Evolutionary conservation across 2,888 invertebrate species (phyloP).

Genomic region (Drosophila mercatorum): DNA sequence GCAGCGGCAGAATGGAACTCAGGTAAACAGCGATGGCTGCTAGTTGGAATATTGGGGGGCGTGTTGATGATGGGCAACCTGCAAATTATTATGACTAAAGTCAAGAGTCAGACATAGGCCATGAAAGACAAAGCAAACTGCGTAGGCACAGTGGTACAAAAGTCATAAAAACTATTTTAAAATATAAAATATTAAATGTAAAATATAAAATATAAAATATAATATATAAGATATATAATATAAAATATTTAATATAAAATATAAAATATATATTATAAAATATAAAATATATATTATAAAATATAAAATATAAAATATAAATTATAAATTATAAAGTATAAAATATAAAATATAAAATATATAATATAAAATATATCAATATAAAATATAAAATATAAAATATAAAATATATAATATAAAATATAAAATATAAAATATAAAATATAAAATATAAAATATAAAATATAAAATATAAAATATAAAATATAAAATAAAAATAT

Average conservation of each 20-base stretch:
- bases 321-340: background rate
- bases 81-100: constrained; percentile 68
- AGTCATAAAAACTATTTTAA: background rate
- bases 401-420: background rate
- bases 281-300: background rate
- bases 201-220: background rate
- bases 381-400: background rate
- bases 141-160: constrained; percentile 36
- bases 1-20: background rate
- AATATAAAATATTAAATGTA: background rate
- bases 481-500: background rate
- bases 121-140: constrained; percentile 14
- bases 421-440: no score
- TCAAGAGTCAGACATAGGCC: constrained; percentile 21
- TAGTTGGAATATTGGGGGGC: constrained; percentile 60
- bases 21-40: constrained; percentile 22
- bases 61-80: constrained; percentile 73
- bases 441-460: background rate
- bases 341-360: background rate
- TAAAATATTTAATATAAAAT: background rate
- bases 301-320: background rate
- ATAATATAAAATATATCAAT: background rate
- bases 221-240: background rate
- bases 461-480: background rate
- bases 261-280: background rate